phyloP scores from a whole-genome alignment of 2,888 invertebrate species.

The Eilema caniola region DNA sequence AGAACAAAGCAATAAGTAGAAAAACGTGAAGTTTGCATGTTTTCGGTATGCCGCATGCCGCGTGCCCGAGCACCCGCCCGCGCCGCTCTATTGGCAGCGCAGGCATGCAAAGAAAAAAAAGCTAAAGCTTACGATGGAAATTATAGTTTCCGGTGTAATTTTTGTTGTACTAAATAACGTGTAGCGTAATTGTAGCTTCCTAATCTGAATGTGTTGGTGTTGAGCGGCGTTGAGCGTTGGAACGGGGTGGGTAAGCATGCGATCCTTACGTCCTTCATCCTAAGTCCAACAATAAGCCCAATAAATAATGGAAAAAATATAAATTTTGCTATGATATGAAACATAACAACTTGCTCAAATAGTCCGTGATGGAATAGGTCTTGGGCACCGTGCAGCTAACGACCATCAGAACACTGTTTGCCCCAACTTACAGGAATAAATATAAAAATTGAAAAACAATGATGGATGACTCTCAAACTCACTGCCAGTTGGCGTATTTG shows the following conservation, averaged over 20 bases:
- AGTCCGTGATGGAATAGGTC: too few relatives aligned
- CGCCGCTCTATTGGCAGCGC: constrained; percentile 4
- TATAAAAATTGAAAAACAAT: background rate
- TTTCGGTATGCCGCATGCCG: background rate
- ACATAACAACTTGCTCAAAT: too few relatives aligned
- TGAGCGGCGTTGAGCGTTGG: too few relatives aligned
- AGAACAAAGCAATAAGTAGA: background rate
- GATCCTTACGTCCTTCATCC: too few relatives aligned
- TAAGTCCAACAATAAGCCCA: too few relatives aligned
- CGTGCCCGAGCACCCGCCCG: background rate
- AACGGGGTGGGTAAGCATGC: too few relatives aligned
- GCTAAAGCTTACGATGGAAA: background rate
- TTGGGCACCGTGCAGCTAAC: background rate
- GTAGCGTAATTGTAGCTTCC: background rate
- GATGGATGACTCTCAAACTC: background rate
- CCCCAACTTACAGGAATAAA: background rate
- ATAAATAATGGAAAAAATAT: too few relatives aligned
- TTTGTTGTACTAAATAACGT: constrained; percentile 3
- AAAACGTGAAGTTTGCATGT: constrained; percentile 1
- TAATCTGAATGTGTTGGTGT: too few relatives aligned
- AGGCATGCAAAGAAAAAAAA: background rate
- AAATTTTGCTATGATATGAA: too few relatives aligned
- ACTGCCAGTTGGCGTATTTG: background rate
- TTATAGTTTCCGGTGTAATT: background rate
- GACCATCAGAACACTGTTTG: background rate